A percentile compares a stretch with the other conserved stretches of the same genome.
Conservation (phyloP, 2,888 invertebrate species). For the Metellina segmentata region DNA sequence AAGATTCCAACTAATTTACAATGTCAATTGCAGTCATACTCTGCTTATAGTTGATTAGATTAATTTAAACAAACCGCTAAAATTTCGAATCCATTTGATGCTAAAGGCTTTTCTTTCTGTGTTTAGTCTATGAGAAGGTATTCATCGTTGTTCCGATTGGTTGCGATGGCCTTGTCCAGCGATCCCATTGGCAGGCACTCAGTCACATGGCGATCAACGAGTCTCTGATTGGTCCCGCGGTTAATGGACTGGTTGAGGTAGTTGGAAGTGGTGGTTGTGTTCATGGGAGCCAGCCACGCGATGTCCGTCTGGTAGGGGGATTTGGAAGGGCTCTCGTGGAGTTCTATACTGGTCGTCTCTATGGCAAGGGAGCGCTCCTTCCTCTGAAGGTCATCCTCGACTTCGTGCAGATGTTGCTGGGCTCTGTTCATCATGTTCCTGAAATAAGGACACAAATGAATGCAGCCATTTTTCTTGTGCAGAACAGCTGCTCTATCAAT, state of each 20-base stretch:
- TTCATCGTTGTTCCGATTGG: background rate
- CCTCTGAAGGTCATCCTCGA: slow-evolving; percentile 66
- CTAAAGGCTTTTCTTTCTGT: background rate
- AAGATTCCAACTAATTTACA: no score
- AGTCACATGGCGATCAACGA: slow-evolving; percentile 20
- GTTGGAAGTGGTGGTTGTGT: slow-evolving; percentile 25
- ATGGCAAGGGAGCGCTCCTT: slow-evolving; percentile 70
- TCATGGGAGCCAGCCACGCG: slow-evolving; percentile 66
- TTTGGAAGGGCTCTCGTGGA: slow-evolving; percentile 54
- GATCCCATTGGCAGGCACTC: slow-evolving; percentile 23
- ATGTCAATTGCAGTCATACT: no score
- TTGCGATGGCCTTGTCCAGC: no score
- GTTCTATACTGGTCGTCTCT: slow-evolving; percentile 60
- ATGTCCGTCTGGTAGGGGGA: slow-evolving; percentile 66
- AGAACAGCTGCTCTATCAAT: no score
- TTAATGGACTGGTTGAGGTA: slow-evolving; percentile 30
- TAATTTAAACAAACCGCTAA: background rate
- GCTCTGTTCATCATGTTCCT: slow-evolving; percentile 68
- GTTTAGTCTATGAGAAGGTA: slow-evolving; percentile 33
- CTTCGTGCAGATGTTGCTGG: slow-evolving; percentile 71
- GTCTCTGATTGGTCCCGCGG: slow-evolving; percentile 33
- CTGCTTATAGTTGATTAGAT: background rate
- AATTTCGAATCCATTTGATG: no score
- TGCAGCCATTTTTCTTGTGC: background rate
- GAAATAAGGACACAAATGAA: background rate